Evolutionary conservation across 2,113 vertebrate species (phyloP), one percentile per base, ranked within the genome.

Genomic region (Ceyx cyanopectus): DNA sequence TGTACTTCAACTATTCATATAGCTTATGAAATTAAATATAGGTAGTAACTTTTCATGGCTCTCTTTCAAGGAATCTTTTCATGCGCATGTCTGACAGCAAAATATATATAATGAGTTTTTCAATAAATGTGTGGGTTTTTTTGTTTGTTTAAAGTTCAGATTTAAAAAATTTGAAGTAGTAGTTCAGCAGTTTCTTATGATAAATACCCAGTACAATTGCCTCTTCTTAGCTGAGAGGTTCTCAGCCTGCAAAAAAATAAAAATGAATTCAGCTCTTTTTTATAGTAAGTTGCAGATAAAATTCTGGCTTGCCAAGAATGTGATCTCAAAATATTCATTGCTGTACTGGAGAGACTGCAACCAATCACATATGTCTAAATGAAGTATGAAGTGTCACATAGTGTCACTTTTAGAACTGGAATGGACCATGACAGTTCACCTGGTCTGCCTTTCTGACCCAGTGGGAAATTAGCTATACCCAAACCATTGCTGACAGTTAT

Each of bases 381-480:
- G 58, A 87, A 87, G 46, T 82, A 60, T 54, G 63, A 94, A 92
- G 75, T 85, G 75, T 91, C 91, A 81, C 67, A 85, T n/a, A 27
- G 12, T 81, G 40, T 87, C 67, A 76, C 45, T 92, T 91, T 32
- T 50, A 69, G 78, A 93, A 56, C 32, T 89, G 32, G 70, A 92
- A 87, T 87, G 50, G 40, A 66, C 73, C 53, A 37, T 82, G 91
- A 95, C 87, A 89, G 63, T 76, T 93, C 81, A 89, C 91, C 78
- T 94, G 84, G 34, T 88, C 81, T 94, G 48, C 72, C 77, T 79
- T 91, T 68, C 54, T 94, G 75, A 92, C 62, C 37, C 41, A 66
- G 41, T 89, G 70, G 74, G 75, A 91, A 95, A 92, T 89, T 57
- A 89, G 75, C 78, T 91, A 27, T 87, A 69, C 69, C 43, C 62